A percentile compares a stretch with the other conserved stretches of the same genome.
Conservation (phyloP, 2,113 vertebrate species). For the Opisthocomus hoazin region DNA sequence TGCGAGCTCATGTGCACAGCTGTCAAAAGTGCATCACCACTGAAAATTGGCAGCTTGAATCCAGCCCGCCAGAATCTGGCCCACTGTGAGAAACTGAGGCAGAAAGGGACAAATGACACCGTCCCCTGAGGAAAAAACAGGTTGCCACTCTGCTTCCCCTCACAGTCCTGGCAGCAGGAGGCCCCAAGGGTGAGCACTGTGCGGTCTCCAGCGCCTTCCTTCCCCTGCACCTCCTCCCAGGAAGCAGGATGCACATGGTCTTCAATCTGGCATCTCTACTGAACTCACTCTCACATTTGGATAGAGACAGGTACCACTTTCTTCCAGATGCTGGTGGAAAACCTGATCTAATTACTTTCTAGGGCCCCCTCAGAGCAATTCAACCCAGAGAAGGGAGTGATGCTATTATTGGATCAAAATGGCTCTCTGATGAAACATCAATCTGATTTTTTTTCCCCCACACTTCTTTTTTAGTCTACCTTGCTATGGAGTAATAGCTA, state of each 20-base stretch:
- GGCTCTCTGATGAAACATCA: conserved; percentile 2
- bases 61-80: background rate
- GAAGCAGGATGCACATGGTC: background rate
- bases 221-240: background rate
- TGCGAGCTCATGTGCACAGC: background rate
- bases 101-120: background rate
- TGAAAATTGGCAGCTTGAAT: background rate
- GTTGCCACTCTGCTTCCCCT: background rate
- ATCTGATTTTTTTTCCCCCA: background rate
- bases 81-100: accelerated
- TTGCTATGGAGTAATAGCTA: conserved; percentile 31
- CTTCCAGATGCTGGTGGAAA: background rate
- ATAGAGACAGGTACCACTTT: background rate
- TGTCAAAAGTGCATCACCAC: background rate
- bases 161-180: background rate
- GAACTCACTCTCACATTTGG: background rate
- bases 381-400: background rate
- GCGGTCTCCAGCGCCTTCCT: background rate
- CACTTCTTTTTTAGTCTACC: background rate
- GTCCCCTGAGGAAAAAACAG: accelerated
- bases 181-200: background rate
- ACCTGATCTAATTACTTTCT: background rate
- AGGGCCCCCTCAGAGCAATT: background rate
- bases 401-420: background rate
- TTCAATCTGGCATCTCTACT: background rate